These are phyloP conservation scores for Danio tinwini DNA, from an alignment of 2,797 vertebrate species.

Conservation along the genomic window DNA sequence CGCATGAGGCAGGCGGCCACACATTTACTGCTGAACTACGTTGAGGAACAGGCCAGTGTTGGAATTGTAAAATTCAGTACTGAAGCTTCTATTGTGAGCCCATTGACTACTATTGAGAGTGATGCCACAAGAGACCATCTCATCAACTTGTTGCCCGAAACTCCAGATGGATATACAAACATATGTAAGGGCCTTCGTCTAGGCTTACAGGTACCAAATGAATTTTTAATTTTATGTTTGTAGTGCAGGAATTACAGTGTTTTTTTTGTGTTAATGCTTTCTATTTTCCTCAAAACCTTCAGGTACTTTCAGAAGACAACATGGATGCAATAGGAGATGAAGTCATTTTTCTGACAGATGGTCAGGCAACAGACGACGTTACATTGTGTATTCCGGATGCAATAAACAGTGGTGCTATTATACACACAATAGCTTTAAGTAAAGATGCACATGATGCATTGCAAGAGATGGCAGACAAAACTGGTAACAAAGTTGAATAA, in stretches of 20 bases:
- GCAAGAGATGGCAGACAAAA: conserved; percentile 53
- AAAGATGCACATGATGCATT: conserved; percentile 51
- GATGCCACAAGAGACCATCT: conserved; percentile 61
- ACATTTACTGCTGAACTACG: conserved; percentile 69
- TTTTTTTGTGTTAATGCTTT: neutral
- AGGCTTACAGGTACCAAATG: conserved; percentile 69
- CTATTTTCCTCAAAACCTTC: neutral
- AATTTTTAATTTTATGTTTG: neutral
- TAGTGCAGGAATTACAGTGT: neutral
- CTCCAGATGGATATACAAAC: conserved; percentile 27
- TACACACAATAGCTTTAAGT: conserved; percentile 72
- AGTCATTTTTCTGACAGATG: conserved; percentile 71
- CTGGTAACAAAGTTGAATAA: conserved; percentile 30
- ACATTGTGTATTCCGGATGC: conserved; percentile 57
- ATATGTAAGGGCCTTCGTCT: conserved; percentile 69
- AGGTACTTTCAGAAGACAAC: conserved; percentile 66
- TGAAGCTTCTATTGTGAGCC: conserved; percentile 52
- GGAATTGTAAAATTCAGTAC: conserved; percentile 69
- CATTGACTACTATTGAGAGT: conserved; percentile 60
- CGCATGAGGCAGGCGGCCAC: conserved; percentile 68
- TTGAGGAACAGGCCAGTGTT: conserved; percentile 67
- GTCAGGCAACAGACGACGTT: conserved; percentile 56
- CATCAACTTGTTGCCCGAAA: conserved; percentile 61
- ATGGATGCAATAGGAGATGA: conserved; percentile 64
- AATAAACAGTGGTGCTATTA: conserved; percentile 62